Conservation (phyloP, 2,888 invertebrate genomes). For the Opisthograptis luteolata region DNA sequence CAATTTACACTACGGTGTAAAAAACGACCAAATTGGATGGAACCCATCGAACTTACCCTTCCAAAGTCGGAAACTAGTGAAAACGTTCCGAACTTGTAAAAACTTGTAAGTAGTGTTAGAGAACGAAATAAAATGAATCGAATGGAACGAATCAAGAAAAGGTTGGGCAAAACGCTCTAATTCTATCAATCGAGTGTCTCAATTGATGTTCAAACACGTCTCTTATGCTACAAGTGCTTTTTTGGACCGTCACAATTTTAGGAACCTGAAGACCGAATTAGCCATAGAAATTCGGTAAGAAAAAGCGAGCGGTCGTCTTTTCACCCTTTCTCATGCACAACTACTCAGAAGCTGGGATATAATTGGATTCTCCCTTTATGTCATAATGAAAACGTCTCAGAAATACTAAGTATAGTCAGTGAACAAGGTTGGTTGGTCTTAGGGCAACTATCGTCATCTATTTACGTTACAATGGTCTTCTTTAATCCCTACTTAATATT, state of each 20-base stretch:
- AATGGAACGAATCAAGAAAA: conserved; percentile 32
- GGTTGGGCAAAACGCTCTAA: conserved; percentile 30
- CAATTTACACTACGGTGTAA: conserved; percentile 30
- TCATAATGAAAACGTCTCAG: neutral
- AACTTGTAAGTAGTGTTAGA: conserved; percentile 56
- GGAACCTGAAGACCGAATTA: conserved; percentile 2
- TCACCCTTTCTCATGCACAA: neutral
- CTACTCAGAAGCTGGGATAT: neutral
- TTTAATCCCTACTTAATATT: no score
- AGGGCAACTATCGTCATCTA: no score
- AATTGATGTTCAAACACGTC: conserved; percentile 27
- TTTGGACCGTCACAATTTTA: conserved; percentile 15
- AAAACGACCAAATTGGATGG: conserved; percentile 1
- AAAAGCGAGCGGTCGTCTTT: neutral
- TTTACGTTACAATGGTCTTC: no score
- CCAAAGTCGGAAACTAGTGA: conserved; percentile 42
- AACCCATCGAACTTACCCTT: conserved; percentile 10
- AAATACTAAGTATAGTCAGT: no score
- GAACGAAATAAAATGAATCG: conserved; percentile 51
- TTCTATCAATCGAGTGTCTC: conserved; percentile 21
- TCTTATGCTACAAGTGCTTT: conserved; percentile 18
- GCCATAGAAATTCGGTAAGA: neutral
- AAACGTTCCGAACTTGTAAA: conserved; percentile 53
- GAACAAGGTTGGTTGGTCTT: no score
- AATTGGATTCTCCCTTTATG: neutral